phyloP scores from a whole-genome alignment of 2,113 vertebrate genomes.

The Dromaius novaehollandiae region DNA sequence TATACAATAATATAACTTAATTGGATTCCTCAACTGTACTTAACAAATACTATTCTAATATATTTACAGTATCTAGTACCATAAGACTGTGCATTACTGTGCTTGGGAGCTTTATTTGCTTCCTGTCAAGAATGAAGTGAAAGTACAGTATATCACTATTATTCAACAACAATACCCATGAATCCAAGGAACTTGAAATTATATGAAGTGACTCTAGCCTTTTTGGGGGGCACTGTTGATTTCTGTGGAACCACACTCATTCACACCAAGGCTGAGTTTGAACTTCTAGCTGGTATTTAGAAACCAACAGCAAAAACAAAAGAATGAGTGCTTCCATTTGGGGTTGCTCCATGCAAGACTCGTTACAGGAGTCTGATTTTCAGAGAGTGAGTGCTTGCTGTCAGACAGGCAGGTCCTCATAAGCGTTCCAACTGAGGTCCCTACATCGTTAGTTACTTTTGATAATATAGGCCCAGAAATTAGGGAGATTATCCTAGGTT shows the following conservation, averaged over 20 bases:
- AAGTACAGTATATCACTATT: constrained; percentile 51
- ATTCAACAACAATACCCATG: constrained; percentile 11
- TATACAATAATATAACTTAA: constrained; percentile 85
- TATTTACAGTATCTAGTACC: constrained; percentile 72
- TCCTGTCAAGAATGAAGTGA: constrained; percentile 50
- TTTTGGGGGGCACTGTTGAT: neutral
- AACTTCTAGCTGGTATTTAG: neutral
- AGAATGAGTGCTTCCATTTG: neutral
- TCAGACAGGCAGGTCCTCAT: neutral
- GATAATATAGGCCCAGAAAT: neutral
- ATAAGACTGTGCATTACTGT: constrained; percentile 56
- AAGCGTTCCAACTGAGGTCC: neutral
- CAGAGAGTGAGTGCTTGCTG: neutral
- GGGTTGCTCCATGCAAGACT: neutral
- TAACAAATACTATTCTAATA: constrained; percentile 66
- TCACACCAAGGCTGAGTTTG: neutral
- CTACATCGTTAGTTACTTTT: neutral
- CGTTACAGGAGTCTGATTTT: neutral
- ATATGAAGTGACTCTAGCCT: neutral
- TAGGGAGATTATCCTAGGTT: neutral
- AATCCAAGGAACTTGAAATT: neutral
- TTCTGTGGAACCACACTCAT: neutral
- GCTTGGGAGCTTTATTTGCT: constrained; percentile 57
- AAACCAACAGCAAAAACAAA: neutral
- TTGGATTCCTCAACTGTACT: constrained; percentile 70